Conservation (phyloP, 1,140 invertebrate genomes). For the Scaptodrosophila lebanonensis region DNA sequence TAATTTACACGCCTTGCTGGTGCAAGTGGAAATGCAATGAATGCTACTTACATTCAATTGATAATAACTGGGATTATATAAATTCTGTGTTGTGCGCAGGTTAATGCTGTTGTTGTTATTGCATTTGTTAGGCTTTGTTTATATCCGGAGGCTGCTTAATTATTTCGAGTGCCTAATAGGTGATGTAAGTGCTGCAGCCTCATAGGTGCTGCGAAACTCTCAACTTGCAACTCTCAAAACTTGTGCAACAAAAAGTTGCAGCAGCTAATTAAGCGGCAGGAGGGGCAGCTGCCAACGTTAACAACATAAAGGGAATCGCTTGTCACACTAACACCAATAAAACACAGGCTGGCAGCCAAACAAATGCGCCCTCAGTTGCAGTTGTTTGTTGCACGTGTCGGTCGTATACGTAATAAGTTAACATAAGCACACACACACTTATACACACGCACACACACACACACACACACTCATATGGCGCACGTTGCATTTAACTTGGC, state of each 20-base stretch:
- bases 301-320: background rate
- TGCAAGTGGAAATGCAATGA: no score
- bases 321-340: slow-evolving; percentile 13
- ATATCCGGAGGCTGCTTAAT: slow-evolving; percentile 15
- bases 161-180: background rate
- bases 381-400: slow-evolving; percentile 53
- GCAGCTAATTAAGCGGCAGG: slow-evolving; percentile 7
- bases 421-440: slow-evolving; percentile 43
- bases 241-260: slow-evolving; percentile 6
- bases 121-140: background rate
- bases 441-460: background rate
- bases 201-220: slow-evolving; percentile 8
- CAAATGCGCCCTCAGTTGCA: slow-evolving; percentile 42
- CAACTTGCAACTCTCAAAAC: background rate
- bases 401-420: slow-evolving; percentile 71
- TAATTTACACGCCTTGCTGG: no score
- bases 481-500: background rate
- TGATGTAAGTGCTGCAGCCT: slow-evolving; percentile 13
- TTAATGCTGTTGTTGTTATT: no score
- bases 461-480: background rate
- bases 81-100: no score
- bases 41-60: no score
- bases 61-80: no score
- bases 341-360: slow-evolving; percentile 36
- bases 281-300: no score